These are phyloP conservation scores for Borostomias antarcticus DNA, from an alignment of 2,797 vertebrate species.

Conservation along the genomic window DNA sequence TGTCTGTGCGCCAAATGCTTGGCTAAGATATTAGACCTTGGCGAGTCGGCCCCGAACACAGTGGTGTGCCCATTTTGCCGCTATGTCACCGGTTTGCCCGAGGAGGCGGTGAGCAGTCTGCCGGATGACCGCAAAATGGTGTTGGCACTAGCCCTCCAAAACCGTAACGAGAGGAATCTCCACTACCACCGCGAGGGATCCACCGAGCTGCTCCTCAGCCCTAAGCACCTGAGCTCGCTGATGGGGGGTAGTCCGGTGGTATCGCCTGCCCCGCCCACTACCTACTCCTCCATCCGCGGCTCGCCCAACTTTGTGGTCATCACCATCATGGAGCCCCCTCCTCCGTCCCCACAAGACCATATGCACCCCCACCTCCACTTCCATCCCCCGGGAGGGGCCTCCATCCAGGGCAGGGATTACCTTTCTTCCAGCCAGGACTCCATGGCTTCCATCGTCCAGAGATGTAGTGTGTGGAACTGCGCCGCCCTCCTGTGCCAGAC, in stretches of 20 bases:
- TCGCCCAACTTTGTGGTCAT: constrained; percentile 93
- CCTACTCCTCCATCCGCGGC: constrained; percentile 71
- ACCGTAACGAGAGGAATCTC: constrained; percentile 82
- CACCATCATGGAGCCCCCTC: constrained; percentile 92
- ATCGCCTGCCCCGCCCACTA: constrained; percentile 59
- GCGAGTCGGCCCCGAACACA: constrained; percentile 81
- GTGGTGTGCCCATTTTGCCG: constrained; percentile 95
- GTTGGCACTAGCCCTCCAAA: constrained; percentile 80
- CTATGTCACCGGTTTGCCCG: constrained; percentile 82
- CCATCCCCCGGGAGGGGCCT: constrained; percentile 35
- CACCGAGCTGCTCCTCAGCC: constrained; percentile 87
- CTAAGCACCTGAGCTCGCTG: constrained; percentile 83
- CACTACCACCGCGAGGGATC: constrained; percentile 68
- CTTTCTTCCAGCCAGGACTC: constrained; percentile 88
- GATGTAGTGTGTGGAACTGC: constrained; percentile 93
- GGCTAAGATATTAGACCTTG: constrained; percentile 88
- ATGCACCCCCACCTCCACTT: constrained; percentile 11
- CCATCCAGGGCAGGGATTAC: constrained; percentile 75
- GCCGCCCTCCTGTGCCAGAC: constrained; percentile 88
- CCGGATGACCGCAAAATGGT: constrained; percentile 91
- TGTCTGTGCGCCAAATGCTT: constrained; percentile 94
- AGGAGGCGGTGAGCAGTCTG: constrained; percentile 81
- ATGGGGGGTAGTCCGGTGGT: constrained; percentile 74
- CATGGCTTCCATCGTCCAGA: constrained; percentile 82
- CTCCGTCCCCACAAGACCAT: constrained; percentile 57